Percentiles rank a stretch among this genome's conserved stretches.
Conservation (phyloP, 1,140 invertebrate genomes). For the Argopecten irradians region DNA sequence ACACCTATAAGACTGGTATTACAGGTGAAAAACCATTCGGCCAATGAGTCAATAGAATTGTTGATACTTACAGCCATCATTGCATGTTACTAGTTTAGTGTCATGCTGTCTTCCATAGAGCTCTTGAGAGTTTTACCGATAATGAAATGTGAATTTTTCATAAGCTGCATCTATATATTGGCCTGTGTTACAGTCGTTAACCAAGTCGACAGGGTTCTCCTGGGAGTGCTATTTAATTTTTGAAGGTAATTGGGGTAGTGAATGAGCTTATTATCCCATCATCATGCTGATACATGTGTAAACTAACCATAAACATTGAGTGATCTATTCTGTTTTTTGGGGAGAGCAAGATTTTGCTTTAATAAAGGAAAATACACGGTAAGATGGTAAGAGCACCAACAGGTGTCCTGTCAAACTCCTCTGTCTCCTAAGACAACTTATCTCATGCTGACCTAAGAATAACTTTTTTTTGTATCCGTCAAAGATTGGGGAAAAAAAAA, state of each 20-base stretch:
- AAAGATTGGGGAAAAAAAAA: too few species aligned
- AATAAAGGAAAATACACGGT: neutral
- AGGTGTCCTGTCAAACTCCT: too few species aligned
- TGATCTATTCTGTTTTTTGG: neutral
- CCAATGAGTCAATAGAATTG: neutral
- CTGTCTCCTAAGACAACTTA: too few species aligned
- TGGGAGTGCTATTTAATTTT: slow-evolving; percentile 9
- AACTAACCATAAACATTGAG: neutral
- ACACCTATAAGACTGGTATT: neutral
- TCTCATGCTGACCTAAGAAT: too few species aligned
- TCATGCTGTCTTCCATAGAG: slow-evolving; percentile 21
- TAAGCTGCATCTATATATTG: slow-evolving; percentile 22
- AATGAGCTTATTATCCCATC: neutral
- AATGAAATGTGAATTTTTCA: slow-evolving; percentile 13
- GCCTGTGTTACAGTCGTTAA: neutral
- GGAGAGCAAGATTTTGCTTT: neutral
- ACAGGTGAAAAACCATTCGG: neutral
- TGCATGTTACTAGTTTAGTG: neutral
- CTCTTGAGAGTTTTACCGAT: slow-evolving; percentile 9
- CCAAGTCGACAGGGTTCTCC: neutral
- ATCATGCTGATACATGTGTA: neutral
- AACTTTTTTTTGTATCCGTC: too few species aligned
- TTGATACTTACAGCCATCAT: neutral
- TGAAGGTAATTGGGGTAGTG: neutral
- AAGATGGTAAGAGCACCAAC: too few species aligned